Evolutionary conservation across 2,113 vertebrate genomes (phyloP).

Genomic region (Danio rerio): DNA sequence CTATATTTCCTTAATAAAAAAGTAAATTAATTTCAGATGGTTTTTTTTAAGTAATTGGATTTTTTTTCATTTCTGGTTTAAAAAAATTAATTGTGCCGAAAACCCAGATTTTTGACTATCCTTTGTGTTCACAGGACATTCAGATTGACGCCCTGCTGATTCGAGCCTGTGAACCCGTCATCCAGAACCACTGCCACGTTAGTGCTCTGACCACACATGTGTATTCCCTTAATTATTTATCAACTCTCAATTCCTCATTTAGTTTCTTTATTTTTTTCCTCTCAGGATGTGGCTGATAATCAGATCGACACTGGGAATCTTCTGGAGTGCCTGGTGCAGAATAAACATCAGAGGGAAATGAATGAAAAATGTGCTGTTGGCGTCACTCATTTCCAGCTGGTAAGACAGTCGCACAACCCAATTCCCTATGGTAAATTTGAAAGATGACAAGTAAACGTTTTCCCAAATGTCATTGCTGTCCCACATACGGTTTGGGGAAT

Average conservation of each 20-base stretch:
- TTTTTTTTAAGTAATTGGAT: too few relatives aligned
- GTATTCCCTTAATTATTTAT: background rate
- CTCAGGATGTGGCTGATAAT: conserved; percentile 93
- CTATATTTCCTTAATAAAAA: too few relatives aligned
- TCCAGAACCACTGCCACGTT: conserved; percentile 89
- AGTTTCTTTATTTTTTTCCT: background rate
- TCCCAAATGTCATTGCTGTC: conserved; percentile 2
- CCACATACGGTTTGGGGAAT: background rate
- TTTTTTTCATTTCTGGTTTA: too few relatives aligned
- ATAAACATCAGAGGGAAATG: conserved; percentile 99
- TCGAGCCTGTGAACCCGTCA: conserved; percentile 88
- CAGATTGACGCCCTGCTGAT: conserved; percentile 90
- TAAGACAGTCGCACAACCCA: conserved; percentile 68
- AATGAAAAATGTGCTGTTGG: conserved; percentile 95
- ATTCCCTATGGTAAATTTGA: background rate
- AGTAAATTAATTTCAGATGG: too few relatives aligned
- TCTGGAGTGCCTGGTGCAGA: conserved; percentile 97
- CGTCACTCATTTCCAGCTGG: conserved; percentile 98
- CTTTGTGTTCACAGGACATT: conserved; percentile 79
- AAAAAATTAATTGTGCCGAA: too few relatives aligned
- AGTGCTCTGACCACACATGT: conserved; percentile 62
- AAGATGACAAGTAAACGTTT: conserved; percentile 14
- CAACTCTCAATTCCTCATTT: background rate
- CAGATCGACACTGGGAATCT: conserved; percentile 95
- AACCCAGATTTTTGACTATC: background rate